Percentiles rank a stretch among this genome's conserved stretches.
Conservation (phyloP, 2,797 vertebrate species). For the Myotis myotis region DNA sequence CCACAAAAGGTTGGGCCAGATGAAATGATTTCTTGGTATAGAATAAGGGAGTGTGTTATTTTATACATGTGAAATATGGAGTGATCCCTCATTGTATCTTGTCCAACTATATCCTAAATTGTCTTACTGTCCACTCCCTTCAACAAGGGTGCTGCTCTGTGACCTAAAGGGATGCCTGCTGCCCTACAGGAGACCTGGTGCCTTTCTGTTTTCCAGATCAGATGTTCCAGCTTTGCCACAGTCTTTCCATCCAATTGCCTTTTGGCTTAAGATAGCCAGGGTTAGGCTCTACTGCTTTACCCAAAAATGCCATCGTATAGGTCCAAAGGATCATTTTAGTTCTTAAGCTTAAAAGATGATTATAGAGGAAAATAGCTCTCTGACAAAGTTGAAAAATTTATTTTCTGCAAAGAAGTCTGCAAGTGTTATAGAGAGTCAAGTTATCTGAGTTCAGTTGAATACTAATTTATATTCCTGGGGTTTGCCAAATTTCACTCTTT, state of each 20-base stretch:
- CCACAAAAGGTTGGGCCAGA: neutral
- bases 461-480: constrained; percentile 11
- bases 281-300: neutral
- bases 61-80: neutral
- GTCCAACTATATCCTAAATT: neutral
- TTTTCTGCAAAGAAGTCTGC: constrained; percentile 39
- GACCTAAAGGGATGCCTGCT: neutral
- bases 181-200: neutral
- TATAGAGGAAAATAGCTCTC: neutral
- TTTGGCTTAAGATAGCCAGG: neutral
- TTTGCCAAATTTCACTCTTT: constrained; percentile 31
- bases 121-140: neutral
- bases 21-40: neutral
- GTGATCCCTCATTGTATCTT: neutral
- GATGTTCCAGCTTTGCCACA: neutral
- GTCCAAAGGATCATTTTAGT: constrained; percentile 33
- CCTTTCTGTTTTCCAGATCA: neutral
- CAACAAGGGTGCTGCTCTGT: neutral
- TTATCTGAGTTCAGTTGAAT: neutral
- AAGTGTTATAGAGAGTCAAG: neutral
- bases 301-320: constrained; percentile 13
- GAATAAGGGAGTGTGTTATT: neutral
- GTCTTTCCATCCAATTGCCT: neutral
- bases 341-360: neutral
- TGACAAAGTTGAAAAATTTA: constrained; percentile 44